These are phyloP conservation scores for Oxygymnocypris stewartii DNA, from an alignment of 2,113 vertebrate genomes.

Conservation along the genomic window DNA sequence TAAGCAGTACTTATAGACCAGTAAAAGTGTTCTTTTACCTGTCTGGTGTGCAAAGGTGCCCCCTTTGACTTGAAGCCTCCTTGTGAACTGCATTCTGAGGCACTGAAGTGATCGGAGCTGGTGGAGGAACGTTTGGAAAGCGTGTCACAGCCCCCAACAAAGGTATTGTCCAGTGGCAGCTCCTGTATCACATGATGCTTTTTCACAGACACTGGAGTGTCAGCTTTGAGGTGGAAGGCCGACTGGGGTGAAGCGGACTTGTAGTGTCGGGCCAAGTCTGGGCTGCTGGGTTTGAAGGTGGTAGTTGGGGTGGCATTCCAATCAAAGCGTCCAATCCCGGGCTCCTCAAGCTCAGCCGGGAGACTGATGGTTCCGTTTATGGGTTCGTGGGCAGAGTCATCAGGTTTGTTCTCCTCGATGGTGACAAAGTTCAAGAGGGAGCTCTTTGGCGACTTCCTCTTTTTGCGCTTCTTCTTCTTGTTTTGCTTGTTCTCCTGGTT, in stretches of 20 bases:
- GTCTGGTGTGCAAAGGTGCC: constrained; percentile 98
- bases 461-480: constrained; percentile 98
- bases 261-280: constrained; percentile 98
- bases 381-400: constrained; percentile 94
- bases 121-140: constrained; percentile 99
- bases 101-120: constrained; percentile 99
- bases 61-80: constrained; percentile 99
- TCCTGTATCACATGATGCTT: constrained; percentile 99
- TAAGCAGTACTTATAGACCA: constrained; percentile 99
- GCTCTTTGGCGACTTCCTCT: constrained; percentile 97
- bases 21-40: constrained; percentile 99
- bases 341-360: constrained; percentile 96
- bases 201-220: constrained; percentile 97
- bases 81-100: constrained; percentile 99
- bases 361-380: constrained; percentile 98
- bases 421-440: constrained; percentile 98
- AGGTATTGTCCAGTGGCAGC: constrained; percentile 99
- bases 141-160: constrained; percentile 98
- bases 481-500: constrained; percentile 97
- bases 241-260: constrained; percentile 97
- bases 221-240: constrained; percentile 98
- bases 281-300: constrained; percentile 98
- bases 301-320: constrained; percentile 97
- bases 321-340: constrained; percentile 96
- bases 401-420: constrained; percentile 96